phyloP scores from a whole-genome alignment of 2,113 vertebrate genomes.

The Clarias gariepinus region DNA sequence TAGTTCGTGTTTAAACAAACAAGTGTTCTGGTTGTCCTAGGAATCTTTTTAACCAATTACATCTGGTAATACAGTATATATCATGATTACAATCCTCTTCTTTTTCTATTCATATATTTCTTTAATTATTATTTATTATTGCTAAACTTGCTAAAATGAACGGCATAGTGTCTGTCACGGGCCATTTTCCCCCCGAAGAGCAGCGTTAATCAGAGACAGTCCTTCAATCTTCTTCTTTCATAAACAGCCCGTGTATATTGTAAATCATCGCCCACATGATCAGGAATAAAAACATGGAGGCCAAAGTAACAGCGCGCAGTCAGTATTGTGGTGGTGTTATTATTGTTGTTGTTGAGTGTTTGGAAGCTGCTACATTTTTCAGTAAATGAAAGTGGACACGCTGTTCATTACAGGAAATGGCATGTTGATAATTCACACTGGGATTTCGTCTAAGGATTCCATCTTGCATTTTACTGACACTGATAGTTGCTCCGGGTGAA shows the following conservation, averaged over 20 bases:
- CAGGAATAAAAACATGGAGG: neutral
- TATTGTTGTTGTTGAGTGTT: neutral
- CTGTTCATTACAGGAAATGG: slow-evolving; percentile 3
- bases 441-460: slow-evolving; percentile 26
- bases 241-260: slow-evolving; percentile 19
- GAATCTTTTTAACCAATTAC: no score
- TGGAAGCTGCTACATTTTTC: neutral
- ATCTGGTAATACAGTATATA: no score
- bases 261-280: neutral
- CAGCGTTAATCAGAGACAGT: neutral
- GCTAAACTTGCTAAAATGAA: neutral
- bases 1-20: neutral
- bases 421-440: slow-evolving; percentile 4
- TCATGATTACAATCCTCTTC: no score
- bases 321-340: neutral
- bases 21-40: no score
- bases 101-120: no score
- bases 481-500: slow-evolving; percentile 49
- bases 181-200: neutral
- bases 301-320: neutral
- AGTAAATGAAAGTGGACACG: slow-evolving; percentile 2
- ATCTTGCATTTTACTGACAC: slow-evolving; percentile 56
- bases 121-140: neutral
- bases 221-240: slow-evolving; percentile 2
- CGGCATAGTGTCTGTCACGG: neutral